Percentiles rank a stretch among this genome's conserved stretches.
Conservation (phyloP, 1,140 invertebrate species). For the Sminthurinus signatus region DNA sequence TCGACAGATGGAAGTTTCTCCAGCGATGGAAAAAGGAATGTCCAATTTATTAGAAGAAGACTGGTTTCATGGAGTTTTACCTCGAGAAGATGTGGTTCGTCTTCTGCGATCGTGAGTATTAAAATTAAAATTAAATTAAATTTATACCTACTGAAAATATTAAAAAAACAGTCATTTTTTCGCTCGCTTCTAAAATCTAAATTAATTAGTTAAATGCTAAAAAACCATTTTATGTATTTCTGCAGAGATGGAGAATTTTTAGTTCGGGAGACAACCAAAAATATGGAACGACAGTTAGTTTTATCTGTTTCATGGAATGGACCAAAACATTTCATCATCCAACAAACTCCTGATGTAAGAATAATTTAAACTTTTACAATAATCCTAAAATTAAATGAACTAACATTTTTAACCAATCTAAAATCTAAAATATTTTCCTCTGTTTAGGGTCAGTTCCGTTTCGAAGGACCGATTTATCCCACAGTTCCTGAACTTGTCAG, state of each 20-base stretch:
- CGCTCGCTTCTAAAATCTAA: too few species aligned
- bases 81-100: slow-evolving; percentile 89
- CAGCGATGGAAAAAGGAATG: slow-evolving; percentile 32
- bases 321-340: slow-evolving; percentile 90
- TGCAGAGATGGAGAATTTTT: slow-evolving; percentile 76
- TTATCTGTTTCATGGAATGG: slow-evolving; percentile 92
- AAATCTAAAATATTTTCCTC: neutral
- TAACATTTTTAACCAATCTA: too few species aligned
- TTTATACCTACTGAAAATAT: neutral
- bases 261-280: slow-evolving; percentile 87
- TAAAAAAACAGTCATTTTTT: too few species aligned
- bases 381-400: too few species aligned
- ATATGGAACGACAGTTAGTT: slow-evolving; percentile 86
- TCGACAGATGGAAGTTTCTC: too few species aligned
- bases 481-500: slow-evolving; percentile 85
- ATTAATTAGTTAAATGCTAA: neutral
- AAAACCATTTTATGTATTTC: neutral
- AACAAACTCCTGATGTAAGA: slow-evolving; percentile 77
- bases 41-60: slow-evolving; percentile 71
- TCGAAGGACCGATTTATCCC: slow-evolving; percentile 87
- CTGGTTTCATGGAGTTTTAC: slow-evolving; percentile 96
- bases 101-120: slow-evolving; percentile 55
- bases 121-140: neutral
- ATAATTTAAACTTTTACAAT: neutral
- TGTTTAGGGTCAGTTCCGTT: slow-evolving; percentile 74